Percentiles rank a stretch among this genome's conserved stretches.
These are phyloP conservation scores for Nymphalis polychloros DNA, from an alignment of 2,888 invertebrate species.

Conservation along the genomic window DNA sequence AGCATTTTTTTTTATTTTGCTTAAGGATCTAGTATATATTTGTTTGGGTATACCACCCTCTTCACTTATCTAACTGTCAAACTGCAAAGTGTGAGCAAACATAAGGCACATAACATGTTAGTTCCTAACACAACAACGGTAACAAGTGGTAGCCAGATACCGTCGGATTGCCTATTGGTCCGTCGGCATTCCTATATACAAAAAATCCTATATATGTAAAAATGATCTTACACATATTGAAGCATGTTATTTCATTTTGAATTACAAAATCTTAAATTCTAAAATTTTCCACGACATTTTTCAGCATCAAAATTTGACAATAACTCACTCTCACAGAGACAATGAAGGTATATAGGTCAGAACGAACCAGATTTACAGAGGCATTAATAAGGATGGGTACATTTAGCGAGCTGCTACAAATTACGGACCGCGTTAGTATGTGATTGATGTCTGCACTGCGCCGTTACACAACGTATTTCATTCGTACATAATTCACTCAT, in stretches of 20 bases:
- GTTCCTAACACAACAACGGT: too few relatives aligned
- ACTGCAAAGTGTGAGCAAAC: too few relatives aligned
- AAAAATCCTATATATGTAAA: too few relatives aligned
- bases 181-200: too few relatives aligned
- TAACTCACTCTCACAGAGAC: slow-evolving; percentile 1
- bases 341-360: slow-evolving; percentile 11
- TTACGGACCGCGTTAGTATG: slow-evolving; percentile 18
- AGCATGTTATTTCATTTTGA: too few relatives aligned
- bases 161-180: too few relatives aligned
- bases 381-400: slow-evolving; percentile 31
- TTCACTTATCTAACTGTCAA: too few relatives aligned
- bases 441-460: slow-evolving; percentile 20
- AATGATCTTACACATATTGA: too few relatives aligned
- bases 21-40: too few relatives aligned
- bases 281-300: slow-evolving; percentile 3
- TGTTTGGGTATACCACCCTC: too few relatives aligned
- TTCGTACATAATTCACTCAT: slow-evolving; percentile 2
- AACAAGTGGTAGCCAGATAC: too few relatives aligned
- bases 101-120: too few relatives aligned
- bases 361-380: slow-evolving; percentile 22
- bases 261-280: neutral
- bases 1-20: neutral
- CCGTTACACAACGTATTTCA: slow-evolving; percentile 9
- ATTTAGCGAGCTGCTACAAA: slow-evolving; percentile 22
- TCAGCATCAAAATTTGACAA: slow-evolving; percentile 3